These are phyloP conservation scores for Morone chrysops DNA, from an alignment of 2,113 vertebrate species.

Conservation along the genomic window DNA sequence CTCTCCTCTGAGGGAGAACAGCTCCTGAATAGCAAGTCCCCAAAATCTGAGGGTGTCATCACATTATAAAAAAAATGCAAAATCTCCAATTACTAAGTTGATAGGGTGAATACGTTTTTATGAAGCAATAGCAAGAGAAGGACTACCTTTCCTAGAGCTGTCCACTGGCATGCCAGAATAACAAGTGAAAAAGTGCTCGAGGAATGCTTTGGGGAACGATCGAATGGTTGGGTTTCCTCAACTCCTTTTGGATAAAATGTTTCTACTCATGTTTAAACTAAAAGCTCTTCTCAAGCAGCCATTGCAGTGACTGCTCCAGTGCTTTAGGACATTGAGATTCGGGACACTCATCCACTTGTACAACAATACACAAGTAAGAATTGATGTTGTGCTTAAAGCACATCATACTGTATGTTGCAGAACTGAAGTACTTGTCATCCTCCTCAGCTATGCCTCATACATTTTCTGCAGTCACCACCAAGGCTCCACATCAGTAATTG, in stretches of 20 bases:
- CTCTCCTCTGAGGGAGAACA: conserved; percentile 31
- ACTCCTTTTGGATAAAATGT: conserved; percentile 27
- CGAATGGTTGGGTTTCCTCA: conserved; percentile 3
- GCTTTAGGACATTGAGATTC: conserved; percentile 38
- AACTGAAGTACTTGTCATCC: conserved; percentile 49
- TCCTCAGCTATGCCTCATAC: conserved; percentile 42
- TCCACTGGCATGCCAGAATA: conserved; percentile 29
- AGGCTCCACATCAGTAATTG: conserved; percentile 49
- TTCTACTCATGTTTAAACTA: conserved; percentile 31
- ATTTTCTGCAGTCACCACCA: conserved; percentile 55
- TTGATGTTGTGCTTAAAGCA: conserved; percentile 33
- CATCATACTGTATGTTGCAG: conserved; percentile 41
- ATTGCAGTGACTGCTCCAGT: conserved; percentile 10
- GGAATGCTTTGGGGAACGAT: conserved; percentile 29
- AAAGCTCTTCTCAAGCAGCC: conserved; percentile 25
- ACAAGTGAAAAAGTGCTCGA: conserved; percentile 22
- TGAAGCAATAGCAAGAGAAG: conserved; percentile 2
- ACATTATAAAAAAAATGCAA: conserved; percentile 15
- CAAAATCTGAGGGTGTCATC: neutral
- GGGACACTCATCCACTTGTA: conserved; percentile 34
- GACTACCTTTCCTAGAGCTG: conserved; percentile 7
- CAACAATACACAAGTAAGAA: conserved; percentile 22
- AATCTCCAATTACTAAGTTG: conserved; percentile 11
- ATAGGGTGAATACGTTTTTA: conserved; percentile 14
- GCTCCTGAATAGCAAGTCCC: neutral